Conservation (phyloP, 2,888 invertebrate species). For the Heteropelma amictum region DNA sequence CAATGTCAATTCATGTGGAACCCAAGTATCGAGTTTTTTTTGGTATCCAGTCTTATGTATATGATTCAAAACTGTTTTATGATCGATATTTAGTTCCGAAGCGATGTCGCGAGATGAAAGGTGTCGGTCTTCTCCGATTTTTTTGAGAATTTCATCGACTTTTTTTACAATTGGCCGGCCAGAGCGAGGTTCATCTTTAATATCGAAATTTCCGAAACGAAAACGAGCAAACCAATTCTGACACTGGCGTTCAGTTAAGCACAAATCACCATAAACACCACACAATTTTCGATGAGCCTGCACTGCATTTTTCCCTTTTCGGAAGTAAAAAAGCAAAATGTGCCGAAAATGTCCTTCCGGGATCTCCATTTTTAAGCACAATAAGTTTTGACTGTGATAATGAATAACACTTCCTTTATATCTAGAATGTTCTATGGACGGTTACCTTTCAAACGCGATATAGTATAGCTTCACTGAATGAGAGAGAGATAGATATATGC, state of each 20-base stretch:
- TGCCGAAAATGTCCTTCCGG: conserved; percentile 7
- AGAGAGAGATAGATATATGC: too few relatives aligned
- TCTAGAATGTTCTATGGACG: too few relatives aligned
- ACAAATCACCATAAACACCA: not conserved
- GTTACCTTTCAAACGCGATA: too few relatives aligned
- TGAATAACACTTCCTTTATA: too few relatives aligned
- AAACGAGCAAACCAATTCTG: not conserved
- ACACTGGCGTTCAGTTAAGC: not conserved
- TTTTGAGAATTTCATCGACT: conserved; percentile 51
- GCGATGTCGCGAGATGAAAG: conserved; percentile 32
- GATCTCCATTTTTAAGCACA: too few relatives aligned
- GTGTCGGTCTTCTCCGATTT: conserved; percentile 47
- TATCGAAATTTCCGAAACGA: conserved; percentile 16
- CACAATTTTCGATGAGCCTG: not conserved
- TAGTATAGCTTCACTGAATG: too few relatives aligned
- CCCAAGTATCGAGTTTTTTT: conserved; percentile 45
- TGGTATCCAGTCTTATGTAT: conserved; percentile 40
- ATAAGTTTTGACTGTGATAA: too few relatives aligned
- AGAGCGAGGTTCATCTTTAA: conserved; percentile 51
- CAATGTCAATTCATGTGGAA: conserved; percentile 44
- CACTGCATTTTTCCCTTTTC: not conserved
- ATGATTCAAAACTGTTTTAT: conserved; percentile 55
- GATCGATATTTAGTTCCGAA: conserved; percentile 40
- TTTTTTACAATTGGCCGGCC: conserved; percentile 44
- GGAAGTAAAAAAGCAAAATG: conserved; percentile 1